These are phyloP conservation scores for Cyanoramphus novaezelandiae DNA, from an alignment of 2,113 vertebrate genomes.

Conservation along the genomic window DNA sequence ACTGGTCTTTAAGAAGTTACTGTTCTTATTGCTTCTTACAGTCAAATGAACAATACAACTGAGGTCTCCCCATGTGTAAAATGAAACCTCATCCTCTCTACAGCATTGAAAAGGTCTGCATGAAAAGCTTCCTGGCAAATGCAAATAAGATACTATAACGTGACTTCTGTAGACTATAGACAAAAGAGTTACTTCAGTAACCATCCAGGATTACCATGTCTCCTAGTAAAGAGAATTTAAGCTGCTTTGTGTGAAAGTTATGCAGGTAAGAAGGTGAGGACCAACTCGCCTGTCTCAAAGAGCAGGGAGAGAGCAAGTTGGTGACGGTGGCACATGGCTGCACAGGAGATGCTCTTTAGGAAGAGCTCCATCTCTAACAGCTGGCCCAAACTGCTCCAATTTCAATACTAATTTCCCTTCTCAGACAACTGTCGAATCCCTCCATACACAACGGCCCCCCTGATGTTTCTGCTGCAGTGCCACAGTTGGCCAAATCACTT, in stretches of 20 bases:
- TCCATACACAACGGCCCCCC: neutral
- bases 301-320: accelerated
- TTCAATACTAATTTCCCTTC: neutral
- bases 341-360: neutral
- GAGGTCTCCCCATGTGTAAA: neutral
- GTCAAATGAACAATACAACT: neutral
- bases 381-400: neutral
- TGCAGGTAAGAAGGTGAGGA: neutral
- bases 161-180: neutral
- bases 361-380: neutral
- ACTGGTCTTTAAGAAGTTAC: neutral
- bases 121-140: neutral
- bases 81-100: neutral
- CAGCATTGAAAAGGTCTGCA: neutral
- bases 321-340: neutral
- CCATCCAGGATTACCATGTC: accelerated
- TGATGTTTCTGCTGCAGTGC: neutral
- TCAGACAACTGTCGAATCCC: neutral
- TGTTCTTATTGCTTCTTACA: neutral
- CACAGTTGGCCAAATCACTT: neutral
- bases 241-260: neutral
- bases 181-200: neutral
- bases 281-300: neutral
- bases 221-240: neutral
- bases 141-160: neutral